Base-by-base conservation (phyloP, 2,113 vertebrate genomes). In the Illadopsis cleaveri region DNA sequence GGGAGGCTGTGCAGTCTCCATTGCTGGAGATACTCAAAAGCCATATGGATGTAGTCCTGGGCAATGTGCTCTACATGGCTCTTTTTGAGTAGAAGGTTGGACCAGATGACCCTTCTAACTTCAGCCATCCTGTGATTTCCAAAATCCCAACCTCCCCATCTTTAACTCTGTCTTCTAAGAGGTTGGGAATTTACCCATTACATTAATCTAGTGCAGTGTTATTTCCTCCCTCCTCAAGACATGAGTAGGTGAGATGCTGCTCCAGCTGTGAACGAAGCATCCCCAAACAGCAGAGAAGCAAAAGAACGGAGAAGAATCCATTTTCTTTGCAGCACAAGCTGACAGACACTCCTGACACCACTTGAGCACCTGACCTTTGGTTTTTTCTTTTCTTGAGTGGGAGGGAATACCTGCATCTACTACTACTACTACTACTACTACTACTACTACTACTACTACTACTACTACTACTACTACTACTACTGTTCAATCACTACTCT, bases 41-140 rank as follows among this genome's bases (percentile, higher is more conserved):
- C n/a, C 17, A 48, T 6, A 37, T 18, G 17, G 8, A 31, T 15
- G 13, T 10, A 65, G 38, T 31, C 28, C n/a, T 53, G 28, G 21
- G 17, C 21, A 92, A 47, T 3, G 1, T 0, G 0, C 37, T 69
- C 12, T 14, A 24, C 1, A 3, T 15, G 47, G 15, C 45, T 20
- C 11, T 70, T 33, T 35, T 8, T n/a, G 22, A 79, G 19, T 6
- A 77, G 21, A 2, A 14, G 6, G 2, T 6, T 86, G 38, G 38
- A 76, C 9, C 30, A 68, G 25, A 65, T 1, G 1, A 87, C 15
- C 42, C 24, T 75, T 85, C 47, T n/a, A 91, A 82, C 7, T 37
- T 83, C 58, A 80, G 35, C 27, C 12, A 30, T 24, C n/a, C 42
- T 28, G 21, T 53, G 50, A 78, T 70, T 62, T 61, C 70, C 54